Evolutionary conservation across 2,113 vertebrate genomes (phyloP).

Genomic region (Nothocercus julius): DNA sequence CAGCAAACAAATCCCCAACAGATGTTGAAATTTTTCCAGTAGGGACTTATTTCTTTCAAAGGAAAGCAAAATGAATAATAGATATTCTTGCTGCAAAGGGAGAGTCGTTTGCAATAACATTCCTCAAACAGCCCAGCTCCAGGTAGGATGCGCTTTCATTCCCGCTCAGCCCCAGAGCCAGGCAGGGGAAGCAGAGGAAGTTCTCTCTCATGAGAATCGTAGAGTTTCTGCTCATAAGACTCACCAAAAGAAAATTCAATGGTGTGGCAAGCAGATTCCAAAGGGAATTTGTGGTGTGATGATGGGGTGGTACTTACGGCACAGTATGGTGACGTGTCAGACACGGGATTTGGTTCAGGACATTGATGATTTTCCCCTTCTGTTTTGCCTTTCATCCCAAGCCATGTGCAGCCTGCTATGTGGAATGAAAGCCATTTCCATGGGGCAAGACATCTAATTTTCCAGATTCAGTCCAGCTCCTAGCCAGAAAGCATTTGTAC

Average conservation of each 20-base stretch:
- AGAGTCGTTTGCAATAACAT: background rate
- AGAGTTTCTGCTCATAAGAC: background rate
- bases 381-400: background rate
- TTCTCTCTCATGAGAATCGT: background rate
- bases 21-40: constrained; percentile 22
- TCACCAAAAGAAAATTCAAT: background rate
- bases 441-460: background rate
- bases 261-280: background rate
- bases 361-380: background rate
- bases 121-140: background rate
- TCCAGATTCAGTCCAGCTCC: background rate
- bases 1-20: background rate
- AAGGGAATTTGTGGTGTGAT: background rate
- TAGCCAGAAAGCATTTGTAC: background rate
- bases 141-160: background rate
- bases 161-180: background rate
- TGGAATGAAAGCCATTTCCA: background rate
- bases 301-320: background rate
- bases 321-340: background rate
- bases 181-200: background rate
- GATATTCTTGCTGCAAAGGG: background rate
- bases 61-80: constrained; percentile 16
- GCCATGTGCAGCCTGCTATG: accelerated
- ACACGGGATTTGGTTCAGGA: background rate
- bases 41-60: background rate